Percentiles rank a stretch among this genome's conserved stretches.
Conservation (phyloP, 1,140 invertebrate species). For the Vollenhovia emeryi region DNA sequence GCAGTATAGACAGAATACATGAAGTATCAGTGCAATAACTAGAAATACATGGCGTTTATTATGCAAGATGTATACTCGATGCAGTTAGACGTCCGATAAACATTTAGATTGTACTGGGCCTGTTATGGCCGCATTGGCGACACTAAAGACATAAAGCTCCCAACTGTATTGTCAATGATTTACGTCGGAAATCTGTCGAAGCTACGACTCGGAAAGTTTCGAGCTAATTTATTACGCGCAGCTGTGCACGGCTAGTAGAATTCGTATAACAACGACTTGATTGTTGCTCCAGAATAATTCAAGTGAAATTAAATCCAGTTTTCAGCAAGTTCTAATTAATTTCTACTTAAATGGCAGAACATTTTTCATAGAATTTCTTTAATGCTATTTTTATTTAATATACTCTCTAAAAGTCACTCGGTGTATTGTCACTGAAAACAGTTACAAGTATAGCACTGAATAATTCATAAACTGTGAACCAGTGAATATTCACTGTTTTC, state of each 20-base stretch:
- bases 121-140: slow-evolving; percentile 76
- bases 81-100: slow-evolving; percentile 67
- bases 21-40: not conserved
- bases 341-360: not conserved
- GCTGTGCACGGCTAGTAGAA: not conserved
- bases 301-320: not conserved
- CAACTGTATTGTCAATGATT: slow-evolving; percentile 64
- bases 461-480: too few species aligned
- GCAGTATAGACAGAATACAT: not conserved
- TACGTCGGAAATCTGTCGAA: slow-evolving; percentile 38
- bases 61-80: not conserved
- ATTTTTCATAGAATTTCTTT: not conserved
- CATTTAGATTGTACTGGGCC: slow-evolving; percentile 74
- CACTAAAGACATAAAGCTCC: slow-evolving; percentile 71
- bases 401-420: too few species aligned
- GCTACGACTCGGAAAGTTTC: slow-evolving; percentile 12
- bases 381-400: not conserved
- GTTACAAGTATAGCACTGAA: too few species aligned
- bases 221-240: slow-evolving; percentile 20
- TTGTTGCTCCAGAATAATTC: not conserved
- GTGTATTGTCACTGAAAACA: too few species aligned
- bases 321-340: not conserved
- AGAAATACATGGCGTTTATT: slow-evolving; percentile 25
- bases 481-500: too few species aligned
- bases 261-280: not conserved